Evolutionary conservation across 30 jellyfish, hydroid and myxozoan genomes (phyloP).

Genomic region (Turritopsis dohrnii): DNA sequence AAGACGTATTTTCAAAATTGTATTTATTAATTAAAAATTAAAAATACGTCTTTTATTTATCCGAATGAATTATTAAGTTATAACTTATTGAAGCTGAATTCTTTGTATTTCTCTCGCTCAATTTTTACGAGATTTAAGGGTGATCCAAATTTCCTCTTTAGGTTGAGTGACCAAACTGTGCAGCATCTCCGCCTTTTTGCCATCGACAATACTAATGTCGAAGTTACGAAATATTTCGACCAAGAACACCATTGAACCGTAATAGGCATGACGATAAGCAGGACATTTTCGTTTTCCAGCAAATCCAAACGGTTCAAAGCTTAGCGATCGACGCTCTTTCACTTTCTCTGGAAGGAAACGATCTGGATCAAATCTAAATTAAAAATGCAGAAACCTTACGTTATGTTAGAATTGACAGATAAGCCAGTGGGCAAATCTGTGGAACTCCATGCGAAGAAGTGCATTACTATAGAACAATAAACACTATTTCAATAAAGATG

Average conservation of each 20-base stretch:
- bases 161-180: constrained; percentile 61
- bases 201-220: constrained; percentile 52
- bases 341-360: constrained; percentile 62
- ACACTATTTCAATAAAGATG: too few species aligned
- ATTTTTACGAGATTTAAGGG: constrained; percentile 33
- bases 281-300: constrained; percentile 96
- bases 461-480: too few species aligned
- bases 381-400: neutral
- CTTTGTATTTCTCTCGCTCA: neutral
- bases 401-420: too few species aligned
- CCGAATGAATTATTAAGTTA: too few species aligned
- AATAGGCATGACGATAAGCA: constrained; percentile 71
- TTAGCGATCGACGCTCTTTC: constrained; percentile 43
- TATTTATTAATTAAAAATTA: too few species aligned
- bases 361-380: constrained; percentile 77
- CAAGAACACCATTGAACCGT: constrained; percentile 44
- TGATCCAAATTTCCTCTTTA: constrained; percentile 61
- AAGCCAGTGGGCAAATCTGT: too few species aligned
- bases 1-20: too few species aligned
- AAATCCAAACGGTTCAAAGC: constrained; percentile 85
- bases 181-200: constrained; percentile 20
- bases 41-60: too few species aligned
- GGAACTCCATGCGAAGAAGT: too few species aligned
- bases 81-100: neutral
- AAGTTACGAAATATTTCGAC: constrained; percentile 53